Evolutionary conservation across 1,140 invertebrate species (phyloP).

Genomic region (Octopus sinensis): DNA sequence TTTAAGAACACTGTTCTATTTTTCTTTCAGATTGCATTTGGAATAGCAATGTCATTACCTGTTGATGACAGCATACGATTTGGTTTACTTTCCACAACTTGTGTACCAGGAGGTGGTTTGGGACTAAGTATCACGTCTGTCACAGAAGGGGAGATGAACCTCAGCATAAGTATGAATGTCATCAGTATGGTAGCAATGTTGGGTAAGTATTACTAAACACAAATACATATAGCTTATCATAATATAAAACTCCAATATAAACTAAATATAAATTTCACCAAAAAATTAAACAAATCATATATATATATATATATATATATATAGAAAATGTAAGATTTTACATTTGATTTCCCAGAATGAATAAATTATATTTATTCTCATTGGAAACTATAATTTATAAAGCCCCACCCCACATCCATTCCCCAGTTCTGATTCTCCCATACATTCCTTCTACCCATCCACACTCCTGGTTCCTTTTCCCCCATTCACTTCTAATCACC

Average conservation of each 20-base stretch:
- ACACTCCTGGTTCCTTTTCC: no score
- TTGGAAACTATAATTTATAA: no score
- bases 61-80: constrained; percentile 44
- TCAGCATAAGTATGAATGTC: constrained; percentile 50
- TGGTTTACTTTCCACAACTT: constrained; percentile 50
- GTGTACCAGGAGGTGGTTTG: constrained; percentile 51
- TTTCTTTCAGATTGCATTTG: constrained; percentile 50
- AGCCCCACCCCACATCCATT: no score
- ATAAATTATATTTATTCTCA: no score
- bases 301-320: no score
- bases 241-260: neutral
- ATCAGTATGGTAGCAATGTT: constrained; percentile 47
- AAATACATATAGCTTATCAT: no score
- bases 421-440: no score
- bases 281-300: no score
- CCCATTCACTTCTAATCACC: no score
- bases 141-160: constrained; percentile 44
- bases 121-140: constrained; percentile 50
- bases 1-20: neutral
- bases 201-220: constrained; percentile 33
- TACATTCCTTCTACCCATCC: no score
- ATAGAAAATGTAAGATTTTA: no score
- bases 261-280: neutral
- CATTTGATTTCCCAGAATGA: no score
- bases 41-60: constrained; percentile 46